Percentiles rank a stretch among this genome's conserved stretches.
These are phyloP conservation scores for Odocoileus hemionus DNA, from an alignment of 2,113 vertebrate genomes.

Conservation along the genomic window DNA sequence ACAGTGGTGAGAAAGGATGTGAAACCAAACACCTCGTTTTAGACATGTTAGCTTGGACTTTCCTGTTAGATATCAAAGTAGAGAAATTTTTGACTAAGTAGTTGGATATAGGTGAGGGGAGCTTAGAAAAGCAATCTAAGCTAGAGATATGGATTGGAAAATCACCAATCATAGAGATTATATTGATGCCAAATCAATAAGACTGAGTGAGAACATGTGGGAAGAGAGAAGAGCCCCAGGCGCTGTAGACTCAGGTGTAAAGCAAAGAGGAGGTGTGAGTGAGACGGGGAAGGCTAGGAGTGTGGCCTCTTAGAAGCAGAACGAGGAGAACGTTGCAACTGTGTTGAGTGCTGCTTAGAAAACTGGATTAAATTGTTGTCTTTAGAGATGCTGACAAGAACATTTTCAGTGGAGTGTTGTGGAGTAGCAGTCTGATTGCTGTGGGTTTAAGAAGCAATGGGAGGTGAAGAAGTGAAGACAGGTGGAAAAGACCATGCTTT, in stretches of 20 bases:
- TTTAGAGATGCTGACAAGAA: background rate
- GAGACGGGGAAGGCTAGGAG: background rate
- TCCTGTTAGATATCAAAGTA: background rate
- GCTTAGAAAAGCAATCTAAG: background rate
- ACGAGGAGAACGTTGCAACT: background rate
- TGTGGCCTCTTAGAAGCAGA: background rate
- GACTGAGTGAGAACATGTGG: background rate
- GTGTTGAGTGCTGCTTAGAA: background rate
- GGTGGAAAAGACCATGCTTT: background rate
- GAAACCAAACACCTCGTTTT: background rate
- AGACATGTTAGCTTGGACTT: background rate
- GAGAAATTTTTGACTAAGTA: background rate
- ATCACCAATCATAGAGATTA: background rate
- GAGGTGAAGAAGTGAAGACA: background rate
- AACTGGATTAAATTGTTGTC: background rate
- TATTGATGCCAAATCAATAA: background rate
- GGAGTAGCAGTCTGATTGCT: background rate
- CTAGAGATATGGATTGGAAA: background rate
- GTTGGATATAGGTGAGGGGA: background rate
- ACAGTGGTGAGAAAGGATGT: background rate
- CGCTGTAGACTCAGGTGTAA: background rate
- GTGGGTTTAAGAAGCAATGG: background rate
- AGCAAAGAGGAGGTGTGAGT: background rate
- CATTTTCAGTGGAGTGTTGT: background rate
- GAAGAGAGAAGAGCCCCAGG: no score